phyloP scores from a whole-genome alignment of 2,113 vertebrate species.

The Sebastes schlegelii region DNA sequence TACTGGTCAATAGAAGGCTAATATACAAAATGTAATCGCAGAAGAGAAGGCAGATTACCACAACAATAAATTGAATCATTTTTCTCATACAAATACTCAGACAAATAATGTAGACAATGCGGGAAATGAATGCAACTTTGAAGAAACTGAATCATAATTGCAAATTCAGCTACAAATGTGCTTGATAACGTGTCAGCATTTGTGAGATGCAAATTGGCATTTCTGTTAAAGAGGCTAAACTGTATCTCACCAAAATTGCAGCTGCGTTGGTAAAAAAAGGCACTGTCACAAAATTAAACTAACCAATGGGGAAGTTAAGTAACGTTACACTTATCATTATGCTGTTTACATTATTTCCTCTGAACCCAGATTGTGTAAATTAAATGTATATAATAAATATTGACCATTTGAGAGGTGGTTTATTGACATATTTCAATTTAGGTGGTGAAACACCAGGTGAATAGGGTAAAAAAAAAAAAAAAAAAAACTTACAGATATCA shows the following conservation, averaged over 20 bases:
- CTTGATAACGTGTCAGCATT: conserved; percentile 7
- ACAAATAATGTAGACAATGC: not conserved
- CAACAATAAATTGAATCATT: not conserved
- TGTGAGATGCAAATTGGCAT: conserved; percentile 14
- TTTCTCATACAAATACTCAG: not conserved
- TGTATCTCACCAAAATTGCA: not conserved
- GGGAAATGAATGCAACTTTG: not conserved
- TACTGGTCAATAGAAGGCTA: conserved; percentile 43
- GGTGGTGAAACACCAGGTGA: too few species aligned
- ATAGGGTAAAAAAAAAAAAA: too few species aligned
- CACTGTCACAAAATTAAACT: not conserved
- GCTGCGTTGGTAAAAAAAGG: not conserved
- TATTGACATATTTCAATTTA: not conserved
- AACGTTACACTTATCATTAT: not conserved
- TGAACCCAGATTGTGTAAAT: not conserved
- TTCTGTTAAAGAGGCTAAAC: conserved; percentile 4
- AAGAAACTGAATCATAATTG: conserved; percentile 23
- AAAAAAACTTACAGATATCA: too few species aligned
- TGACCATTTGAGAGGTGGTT: not conserved
- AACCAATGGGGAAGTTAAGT: not conserved
- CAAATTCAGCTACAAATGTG: conserved; percentile 16
- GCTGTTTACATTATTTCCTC: not conserved
- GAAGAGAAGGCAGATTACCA: not conserved
- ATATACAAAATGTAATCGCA: not conserved
- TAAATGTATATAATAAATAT: not conserved